Conservation (phyloP, 2,113 vertebrate genomes). For the Takifugu bimaculatus region DNA sequence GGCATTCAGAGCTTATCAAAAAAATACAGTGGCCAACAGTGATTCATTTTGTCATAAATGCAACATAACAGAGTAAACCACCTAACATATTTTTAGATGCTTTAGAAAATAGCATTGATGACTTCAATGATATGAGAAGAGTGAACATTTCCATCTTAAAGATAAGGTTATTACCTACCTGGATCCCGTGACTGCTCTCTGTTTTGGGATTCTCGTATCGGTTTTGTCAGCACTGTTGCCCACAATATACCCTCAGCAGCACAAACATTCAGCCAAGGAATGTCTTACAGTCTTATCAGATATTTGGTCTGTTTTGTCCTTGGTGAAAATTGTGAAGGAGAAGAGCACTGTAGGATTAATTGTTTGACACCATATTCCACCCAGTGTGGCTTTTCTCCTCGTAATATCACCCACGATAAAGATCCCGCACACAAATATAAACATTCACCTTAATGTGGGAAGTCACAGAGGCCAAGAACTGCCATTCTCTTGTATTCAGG, state of each 20-base stretch:
- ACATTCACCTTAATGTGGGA: conserved; percentile 51
- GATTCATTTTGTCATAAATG: too few relatives aligned
- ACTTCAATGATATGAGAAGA: too few relatives aligned
- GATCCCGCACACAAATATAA: conserved; percentile 50
- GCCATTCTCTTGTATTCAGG: conserved; percentile 54
- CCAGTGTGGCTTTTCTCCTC: conserved; percentile 51
- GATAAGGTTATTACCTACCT: conserved; percentile 2
- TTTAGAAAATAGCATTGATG: too few relatives aligned
- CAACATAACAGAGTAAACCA: neutral
- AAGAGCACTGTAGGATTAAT: conserved; percentile 57
- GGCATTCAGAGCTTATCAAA: too few relatives aligned
- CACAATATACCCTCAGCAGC: conserved; percentile 59
- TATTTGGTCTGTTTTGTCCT: conserved; percentile 75
- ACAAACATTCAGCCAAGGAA: conserved; percentile 63
- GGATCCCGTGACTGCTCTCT: conserved; percentile 7
- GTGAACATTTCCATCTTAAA: neutral
- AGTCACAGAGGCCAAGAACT: conserved; percentile 56
- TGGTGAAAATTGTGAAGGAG: conserved; percentile 59
- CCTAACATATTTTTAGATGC: neutral
- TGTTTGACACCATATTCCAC: conserved; percentile 61
- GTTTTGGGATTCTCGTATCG: conserved; percentile 29
- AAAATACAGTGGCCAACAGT: too few relatives aligned
- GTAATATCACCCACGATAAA: conserved; percentile 48
- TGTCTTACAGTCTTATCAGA: conserved; percentile 69
- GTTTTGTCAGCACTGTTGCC: conserved; percentile 42